Conservation (phyloP, 64 coral and sea anemone genomes). For the Pocillopora verrucosa region DNA sequence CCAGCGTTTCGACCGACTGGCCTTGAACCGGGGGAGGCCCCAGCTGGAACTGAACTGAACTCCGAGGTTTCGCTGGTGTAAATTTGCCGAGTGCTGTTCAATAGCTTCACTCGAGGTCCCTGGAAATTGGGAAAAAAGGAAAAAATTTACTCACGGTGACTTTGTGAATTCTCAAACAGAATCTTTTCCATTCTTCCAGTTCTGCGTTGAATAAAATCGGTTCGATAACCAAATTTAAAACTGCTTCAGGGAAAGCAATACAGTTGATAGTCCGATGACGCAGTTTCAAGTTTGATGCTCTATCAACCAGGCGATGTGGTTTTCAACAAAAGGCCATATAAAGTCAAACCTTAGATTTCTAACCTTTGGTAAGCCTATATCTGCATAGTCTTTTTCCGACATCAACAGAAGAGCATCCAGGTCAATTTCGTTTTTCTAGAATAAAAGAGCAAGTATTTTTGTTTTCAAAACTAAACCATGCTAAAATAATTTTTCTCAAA, state of each 20-base stretch:
- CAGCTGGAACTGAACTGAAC: slow-evolving; percentile 26
- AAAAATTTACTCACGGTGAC: background rate
- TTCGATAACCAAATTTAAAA: background rate
- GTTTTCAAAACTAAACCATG: background rate
- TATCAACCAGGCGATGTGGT: too few species aligned
- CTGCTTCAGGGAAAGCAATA: too few species aligned
- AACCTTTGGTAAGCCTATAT: slow-evolving; percentile 97
- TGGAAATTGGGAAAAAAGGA: background rate
- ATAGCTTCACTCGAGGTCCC: slow-evolving; percentile 64
- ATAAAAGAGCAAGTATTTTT: background rate
- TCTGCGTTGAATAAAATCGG: background rate
- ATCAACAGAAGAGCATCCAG: slow-evolving; percentile 97
- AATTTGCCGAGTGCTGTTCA: slow-evolving; percentile 56
- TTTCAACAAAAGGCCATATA: too few species aligned
- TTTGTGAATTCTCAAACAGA: background rate
- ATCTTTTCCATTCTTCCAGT: too few species aligned
- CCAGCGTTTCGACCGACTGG: slow-evolving; percentile 40
- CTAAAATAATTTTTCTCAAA: background rate
- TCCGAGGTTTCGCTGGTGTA: slow-evolving; percentile 48
- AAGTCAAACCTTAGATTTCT: background rate
- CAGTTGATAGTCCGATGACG: too few species aligned
- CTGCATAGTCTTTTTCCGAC: slow-evolving; percentile 98
- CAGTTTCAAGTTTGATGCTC: too few species aligned
- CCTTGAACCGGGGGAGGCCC: slow-evolving; percentile 25
- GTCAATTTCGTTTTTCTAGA: slow-evolving; percentile 98